Base-by-base conservation (phyloP, 2,113 vertebrate genomes). In the Panthera uncia region DNA sequence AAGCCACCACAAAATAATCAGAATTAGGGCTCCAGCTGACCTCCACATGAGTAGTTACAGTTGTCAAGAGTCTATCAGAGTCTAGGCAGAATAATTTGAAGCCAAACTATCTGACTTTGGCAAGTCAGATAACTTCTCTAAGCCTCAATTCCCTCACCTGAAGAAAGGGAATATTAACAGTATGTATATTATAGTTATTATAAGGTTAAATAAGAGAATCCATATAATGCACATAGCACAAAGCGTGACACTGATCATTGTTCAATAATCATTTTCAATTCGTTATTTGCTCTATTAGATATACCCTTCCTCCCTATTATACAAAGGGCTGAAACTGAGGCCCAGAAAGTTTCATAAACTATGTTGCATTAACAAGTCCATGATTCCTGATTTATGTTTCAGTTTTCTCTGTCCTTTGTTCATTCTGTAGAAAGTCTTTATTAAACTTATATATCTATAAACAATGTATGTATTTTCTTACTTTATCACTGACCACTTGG, bases 401-500 rank as follows among this genome's bases (percentile, higher is more conserved):
- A 9, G 13, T 81, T 94, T 89, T 95, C 80, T 81, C 48, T 86
- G 45, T 16, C 23, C 55, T 76, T 19, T 50, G 25, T 85, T 95
- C 63, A 96, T 80, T 61, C 63, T 63, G 1, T 81, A 94, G 23
- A 74, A 65, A 89, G 66, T 5, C 36, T 93, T 93, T 69, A 73
- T 69, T 91, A 91, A 69, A 79, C 7, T 65, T 89, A 61, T n/a
- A 57, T 87, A 33, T 66, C 41, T 74, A 79, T 41, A 95, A 88
- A 41, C 45, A 90, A 78, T 36, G 31, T 89, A 89, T 63, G 65
- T 50, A 50, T 66, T 91, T 87, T 94, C 57, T 85, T 55, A 73
- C 15, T 78, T 82, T 95, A 95, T 91, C 89, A 69, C 38, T 94
- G 74, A 95, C 69, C 61, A 88, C 69, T 94, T 78, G 74, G 52